These are phyloP conservation scores for Apamea monoglypha DNA, from an alignment of 2,888 invertebrate genomes.

Conservation along the genomic window DNA sequence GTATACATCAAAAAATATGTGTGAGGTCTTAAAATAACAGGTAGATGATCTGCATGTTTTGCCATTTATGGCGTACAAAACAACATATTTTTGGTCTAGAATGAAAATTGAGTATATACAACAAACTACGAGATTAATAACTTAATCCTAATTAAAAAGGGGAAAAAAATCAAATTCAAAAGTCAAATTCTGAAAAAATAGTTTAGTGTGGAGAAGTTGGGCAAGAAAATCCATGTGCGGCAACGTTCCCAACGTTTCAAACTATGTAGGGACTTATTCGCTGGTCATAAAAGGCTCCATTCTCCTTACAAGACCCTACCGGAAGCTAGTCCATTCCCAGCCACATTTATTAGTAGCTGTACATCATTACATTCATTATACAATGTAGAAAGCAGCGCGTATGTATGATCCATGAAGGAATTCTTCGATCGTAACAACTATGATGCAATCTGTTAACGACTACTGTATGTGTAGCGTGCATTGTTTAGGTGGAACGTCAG, in stretches of 20 bases:
- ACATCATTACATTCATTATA: slow-evolving; percentile 56
- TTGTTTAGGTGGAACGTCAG: too few relatives aligned
- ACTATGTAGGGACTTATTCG: neutral
- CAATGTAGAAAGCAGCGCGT: slow-evolving; percentile 65
- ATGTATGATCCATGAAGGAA: slow-evolving; percentile 57
- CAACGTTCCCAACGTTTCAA: neutral
- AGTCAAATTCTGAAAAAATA: too few relatives aligned
- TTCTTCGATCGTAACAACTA: slow-evolving; percentile 46
- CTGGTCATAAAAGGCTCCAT: too few relatives aligned
- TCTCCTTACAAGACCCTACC: neutral
- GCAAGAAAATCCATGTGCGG: neutral
- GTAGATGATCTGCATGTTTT: too few relatives aligned
- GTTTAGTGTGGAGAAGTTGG: neutral
- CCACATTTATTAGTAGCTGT: neutral
- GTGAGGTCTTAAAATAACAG: too few relatives aligned
- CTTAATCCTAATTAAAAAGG: too few relatives aligned
- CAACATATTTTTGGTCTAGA: too few relatives aligned
- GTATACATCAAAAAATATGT: too few relatives aligned
- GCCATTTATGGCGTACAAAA: too few relatives aligned
- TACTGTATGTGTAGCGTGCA: slow-evolving; percentile 11
- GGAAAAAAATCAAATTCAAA: too few relatives aligned
- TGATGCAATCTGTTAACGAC: slow-evolving; percentile 48
- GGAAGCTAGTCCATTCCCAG: neutral
- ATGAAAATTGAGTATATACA: too few relatives aligned
- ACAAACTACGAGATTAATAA: too few relatives aligned